Evolutionary conservation across 2,888 invertebrate genomes (phyloP), one percentile per base, ranked within the genome.

Genomic region (Zhuqinia jingwanae): DNA sequence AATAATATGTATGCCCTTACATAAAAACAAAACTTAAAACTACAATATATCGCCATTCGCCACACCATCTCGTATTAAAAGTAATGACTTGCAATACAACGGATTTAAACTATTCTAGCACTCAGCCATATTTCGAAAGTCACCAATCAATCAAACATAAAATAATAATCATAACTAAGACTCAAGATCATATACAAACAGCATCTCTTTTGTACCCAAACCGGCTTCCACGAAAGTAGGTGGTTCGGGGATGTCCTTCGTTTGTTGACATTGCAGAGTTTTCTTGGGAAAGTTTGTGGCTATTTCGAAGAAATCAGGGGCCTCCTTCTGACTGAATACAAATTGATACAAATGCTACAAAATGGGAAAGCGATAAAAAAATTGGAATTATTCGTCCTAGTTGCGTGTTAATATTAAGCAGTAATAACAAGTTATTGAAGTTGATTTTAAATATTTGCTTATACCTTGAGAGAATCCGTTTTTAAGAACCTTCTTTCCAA

Each of bases 201-300:
- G 94, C 92, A 98, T 97, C 93, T 98, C 98, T 81, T 97, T 95
- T 92, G 96, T 96, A 90, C 96, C 96, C 53, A 99, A 94, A 22
- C 98, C 98, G 25, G 95, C 96, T 88, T 96, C 95, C 86, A 93
- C 93, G 78, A 98, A 94, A 27, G 95, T 95, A 81, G 93, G 92
- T 6, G 94, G 93, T 60, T 93, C 93, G 70, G 93, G 92, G 25
- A 3, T 36, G 17, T 92, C 85, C 92, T 92, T 90, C 5, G 90
- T 89, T 1, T 95, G 95, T 65, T 93, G 92, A 92, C 95, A 95
- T 3, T 95, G 94, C 80, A 99, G 93, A 88, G 96, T 95, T 89
- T 97, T 95, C 92, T 97, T 96, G 0, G 99, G 99, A 92, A 97
- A 99, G 93, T 98, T 98, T 89, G 97, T 98, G 73, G 97, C 97